Conservation (phyloP, 2,888 invertebrate species). For the Caenorhabditis becei region DNA sequence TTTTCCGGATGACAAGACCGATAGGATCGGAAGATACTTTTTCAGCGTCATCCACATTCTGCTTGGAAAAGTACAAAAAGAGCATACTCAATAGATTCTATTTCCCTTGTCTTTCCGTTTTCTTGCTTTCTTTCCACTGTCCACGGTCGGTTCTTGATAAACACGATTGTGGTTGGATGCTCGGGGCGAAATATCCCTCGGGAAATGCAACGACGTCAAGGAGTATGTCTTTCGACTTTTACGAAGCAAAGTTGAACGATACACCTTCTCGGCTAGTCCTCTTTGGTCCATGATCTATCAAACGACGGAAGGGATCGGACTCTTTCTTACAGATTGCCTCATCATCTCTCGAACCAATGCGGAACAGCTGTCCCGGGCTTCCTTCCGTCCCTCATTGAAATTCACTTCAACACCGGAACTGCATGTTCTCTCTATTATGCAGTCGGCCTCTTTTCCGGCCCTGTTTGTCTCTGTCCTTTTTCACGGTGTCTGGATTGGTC, state of each 20-base stretch:
- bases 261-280: constrained; percentile 29
- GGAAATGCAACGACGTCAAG: constrained; percentile 41
- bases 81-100: background rate
- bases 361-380: constrained; percentile 41
- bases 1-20: no score
- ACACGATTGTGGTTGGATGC: constrained; percentile 44
- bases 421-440: constrained; percentile 49
- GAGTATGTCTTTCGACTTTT: constrained; percentile 34
- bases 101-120: background rate
- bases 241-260: constrained; percentile 12
- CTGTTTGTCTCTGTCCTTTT: constrained; percentile 31
- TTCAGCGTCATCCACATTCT: no score
- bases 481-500: constrained; percentile 15
- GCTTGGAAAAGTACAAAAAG: background rate
- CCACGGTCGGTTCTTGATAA: constrained; percentile 47
- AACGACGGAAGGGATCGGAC: background rate
- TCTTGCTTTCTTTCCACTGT: constrained; percentile 4
- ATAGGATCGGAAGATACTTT: no score
- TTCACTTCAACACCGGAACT: constrained; percentile 51
- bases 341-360: constrained; percentile 11
- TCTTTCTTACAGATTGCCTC: constrained; percentile 18
- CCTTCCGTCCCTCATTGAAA: constrained; percentile 49
- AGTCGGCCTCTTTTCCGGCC: constrained; percentile 31
- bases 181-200: constrained; percentile 21
- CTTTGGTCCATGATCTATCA: constrained; percentile 12